Percentiles rank a stretch among this genome's conserved stretches.
Evolutionary conservation across 2,888 invertebrate species (phyloP).

Genomic region (Archips xylosteana): DNA sequence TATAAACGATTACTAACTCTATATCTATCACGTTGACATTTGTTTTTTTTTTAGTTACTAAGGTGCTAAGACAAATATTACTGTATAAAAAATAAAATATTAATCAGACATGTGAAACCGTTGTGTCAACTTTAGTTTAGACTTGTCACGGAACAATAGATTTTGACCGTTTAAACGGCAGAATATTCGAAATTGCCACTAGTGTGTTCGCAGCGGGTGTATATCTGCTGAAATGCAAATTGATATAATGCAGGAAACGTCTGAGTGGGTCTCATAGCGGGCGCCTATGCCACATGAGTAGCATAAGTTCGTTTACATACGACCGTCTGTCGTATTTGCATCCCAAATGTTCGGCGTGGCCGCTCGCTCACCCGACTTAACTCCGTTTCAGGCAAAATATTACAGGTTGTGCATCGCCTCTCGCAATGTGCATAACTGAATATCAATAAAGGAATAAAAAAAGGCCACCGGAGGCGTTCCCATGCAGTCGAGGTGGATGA

Average conservation of each 20-base stretch:
- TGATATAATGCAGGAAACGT: slow-evolving; percentile 85
- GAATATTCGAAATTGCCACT: neutral
- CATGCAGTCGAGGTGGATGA: slow-evolving; percentile 80
- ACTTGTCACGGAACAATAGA: neutral
- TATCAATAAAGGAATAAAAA: slow-evolving; percentile 85
- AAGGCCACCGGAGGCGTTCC: slow-evolving; percentile 82
- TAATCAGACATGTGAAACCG: no score
- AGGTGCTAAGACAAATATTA: neutral
- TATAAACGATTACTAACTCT: no score
- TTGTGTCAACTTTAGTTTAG: neutral
- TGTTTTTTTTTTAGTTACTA: no score
- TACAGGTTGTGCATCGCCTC: slow-evolving; percentile 83
- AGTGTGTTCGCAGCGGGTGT: slow-evolving; percentile 48
- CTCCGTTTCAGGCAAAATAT: slow-evolving; percentile 80
- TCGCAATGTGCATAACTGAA: slow-evolving; percentile 84
- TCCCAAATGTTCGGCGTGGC: slow-evolving; percentile 81
- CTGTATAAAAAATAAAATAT: neutral
- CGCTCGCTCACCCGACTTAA: slow-evolving; percentile 78
- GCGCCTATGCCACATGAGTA: slow-evolving; percentile 80
- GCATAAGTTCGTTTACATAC: slow-evolving; percentile 85
- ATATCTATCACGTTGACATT: no score
- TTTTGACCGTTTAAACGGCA: slow-evolving; percentile 7
- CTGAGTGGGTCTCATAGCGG: slow-evolving; percentile 84
- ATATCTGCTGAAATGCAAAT: slow-evolving; percentile 81
- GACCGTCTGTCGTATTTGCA: slow-evolving; percentile 83